Conservation (phyloP, 2,113 vertebrate genomes). For the Psilopsiagon aymara region DNA sequence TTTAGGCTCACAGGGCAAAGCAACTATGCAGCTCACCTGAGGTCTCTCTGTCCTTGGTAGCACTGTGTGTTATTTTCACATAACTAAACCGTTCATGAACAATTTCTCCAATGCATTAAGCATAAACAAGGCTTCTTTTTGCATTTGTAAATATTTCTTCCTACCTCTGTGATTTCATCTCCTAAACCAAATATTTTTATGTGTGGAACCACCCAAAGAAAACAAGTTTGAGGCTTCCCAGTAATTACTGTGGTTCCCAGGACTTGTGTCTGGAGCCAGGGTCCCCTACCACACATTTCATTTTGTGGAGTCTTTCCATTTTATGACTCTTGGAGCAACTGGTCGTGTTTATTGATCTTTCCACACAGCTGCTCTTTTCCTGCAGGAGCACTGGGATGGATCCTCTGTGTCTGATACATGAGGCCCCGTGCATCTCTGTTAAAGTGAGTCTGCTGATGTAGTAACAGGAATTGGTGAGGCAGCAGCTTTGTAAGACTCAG, state of each 20-base stretch:
- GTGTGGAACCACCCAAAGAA: background rate
- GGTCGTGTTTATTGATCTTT: constrained; percentile 60
- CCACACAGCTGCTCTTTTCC: constrained; percentile 48
- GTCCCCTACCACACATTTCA: background rate
- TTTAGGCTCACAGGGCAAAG: background rate
- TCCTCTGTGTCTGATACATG: background rate
- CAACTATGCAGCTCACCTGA: background rate
- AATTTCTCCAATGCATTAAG: background rate
- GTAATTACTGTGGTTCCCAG: constrained; percentile 1
- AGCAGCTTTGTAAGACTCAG: background rate
- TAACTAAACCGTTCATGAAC: background rate
- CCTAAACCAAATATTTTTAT: constrained; percentile 32
- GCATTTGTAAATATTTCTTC: constrained; percentile 2
- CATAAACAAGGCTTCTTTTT: constrained; percentile 21
- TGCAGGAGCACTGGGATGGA: background rate
- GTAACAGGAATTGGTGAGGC: background rate
- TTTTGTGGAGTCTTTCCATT: constrained; percentile 6
- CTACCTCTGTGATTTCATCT: background rate
- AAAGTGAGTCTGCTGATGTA: background rate
- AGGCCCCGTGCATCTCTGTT: background rate
- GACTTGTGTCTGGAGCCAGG: background rate
- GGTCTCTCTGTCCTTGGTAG: background rate
- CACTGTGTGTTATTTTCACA: background rate
- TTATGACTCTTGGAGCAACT: constrained; percentile 49
- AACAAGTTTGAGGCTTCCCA: background rate